Evolutionary conservation across 2,113 vertebrate genomes (phyloP), one percentile per base, ranked within the genome.

Genomic region (Pedionomus torquatus): DNA sequence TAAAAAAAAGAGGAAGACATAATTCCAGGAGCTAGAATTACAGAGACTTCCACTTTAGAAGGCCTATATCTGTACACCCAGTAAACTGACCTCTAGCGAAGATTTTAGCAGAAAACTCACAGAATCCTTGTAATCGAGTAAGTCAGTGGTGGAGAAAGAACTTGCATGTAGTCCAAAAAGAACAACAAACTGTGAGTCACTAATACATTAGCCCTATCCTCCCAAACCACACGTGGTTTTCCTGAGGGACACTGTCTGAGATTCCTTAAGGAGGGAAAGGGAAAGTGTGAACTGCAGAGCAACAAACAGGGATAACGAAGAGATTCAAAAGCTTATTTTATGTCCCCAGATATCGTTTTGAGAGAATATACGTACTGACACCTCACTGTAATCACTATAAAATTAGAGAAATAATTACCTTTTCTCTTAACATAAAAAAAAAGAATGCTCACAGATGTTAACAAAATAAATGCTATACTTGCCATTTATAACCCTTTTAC

Each of bases 401-500:
- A 64, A 80, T 76, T 24, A 46, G 39, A 83, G 7, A 84, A 84
- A 13, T 35, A 77, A 54, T 33, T 31, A 66, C 13, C 3, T 75
- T 70, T 87, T 44, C 20, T 79, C 23, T 74, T 84, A 35, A 57
- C 11, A 85, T 23, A 14, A 30, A 64, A 79, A 64, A 79, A 70
- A 43, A n/a, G 5, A 74, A 54, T 8, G 16, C 6, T 78, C 82
- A 49, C 15, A 85, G 18, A 10, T 28, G 61, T 33, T 64, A 89
- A 55, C 39, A 71, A 76, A 92, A 93, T 5, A 90, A 92, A 16
- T 28, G 14, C 5, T 55, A 46, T 54, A 97, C 98, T 98, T 98
- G 98, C 99, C 98, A 95, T 99, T 99, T 72, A 98, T 96, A 75
- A 99, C 97, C 95, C 99, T 98, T 58, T 98, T 98, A 98, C 99